phyloP scores from a whole-genome alignment of 2,113 vertebrate species.

The Bungarus multicinctus region DNA sequence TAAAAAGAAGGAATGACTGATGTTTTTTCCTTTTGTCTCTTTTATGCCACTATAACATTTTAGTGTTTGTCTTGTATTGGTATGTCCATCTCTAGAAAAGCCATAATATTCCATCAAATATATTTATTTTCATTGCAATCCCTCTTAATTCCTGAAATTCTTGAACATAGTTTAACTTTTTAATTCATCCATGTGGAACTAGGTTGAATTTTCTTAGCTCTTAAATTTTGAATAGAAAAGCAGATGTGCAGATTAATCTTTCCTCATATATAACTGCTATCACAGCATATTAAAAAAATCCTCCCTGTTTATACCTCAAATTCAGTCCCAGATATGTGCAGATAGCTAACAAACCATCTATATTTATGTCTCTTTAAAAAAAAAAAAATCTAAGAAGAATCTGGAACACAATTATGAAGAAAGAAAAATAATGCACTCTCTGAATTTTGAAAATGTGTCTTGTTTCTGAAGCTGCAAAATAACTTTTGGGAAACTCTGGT shows the following conservation, averaged over 20 bases:
- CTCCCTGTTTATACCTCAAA: background rate
- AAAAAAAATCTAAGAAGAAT: background rate
- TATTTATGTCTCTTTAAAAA: background rate
- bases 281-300: background rate
- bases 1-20: background rate
- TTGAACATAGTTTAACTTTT: background rate
- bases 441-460: background rate
- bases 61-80: background rate
- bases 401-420: background rate
- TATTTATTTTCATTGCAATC: background rate
- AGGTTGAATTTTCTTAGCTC: background rate
- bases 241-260: background rate
- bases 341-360: background rate
- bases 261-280: background rate
- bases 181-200: background rate
- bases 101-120: background rate
- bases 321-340: background rate
- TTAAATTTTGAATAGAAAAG: background rate
- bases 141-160: rapidly evolving
- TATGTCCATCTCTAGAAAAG: background rate
- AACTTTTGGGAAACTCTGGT: constrained; percentile 14
- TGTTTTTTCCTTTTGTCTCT: background rate
- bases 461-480: background rate
- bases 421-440: background rate
- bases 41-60: background rate